Evolutionary conservation across 2,113 vertebrate species (phyloP).

Genomic region (Silurus asotus): DNA sequence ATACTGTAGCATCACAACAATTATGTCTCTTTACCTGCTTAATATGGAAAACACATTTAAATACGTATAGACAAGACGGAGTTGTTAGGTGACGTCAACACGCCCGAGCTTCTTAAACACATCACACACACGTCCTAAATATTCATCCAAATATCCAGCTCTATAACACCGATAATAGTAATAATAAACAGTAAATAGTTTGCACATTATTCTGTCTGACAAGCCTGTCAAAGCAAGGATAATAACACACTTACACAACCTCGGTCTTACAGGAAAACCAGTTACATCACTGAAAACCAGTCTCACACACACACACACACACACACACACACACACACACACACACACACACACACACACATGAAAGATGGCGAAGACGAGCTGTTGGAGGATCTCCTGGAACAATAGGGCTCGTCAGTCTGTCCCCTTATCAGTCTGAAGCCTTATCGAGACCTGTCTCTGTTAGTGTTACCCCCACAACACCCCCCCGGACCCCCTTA

Average conservation of each 20-base stretch:
- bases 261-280: not conserved
- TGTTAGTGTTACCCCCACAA: constrained; percentile 79
- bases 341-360: not conserved
- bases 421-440: constrained; percentile 74
- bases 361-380: constrained; percentile 32
- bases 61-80: not conserved
- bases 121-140: constrained; percentile 29
- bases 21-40: not conserved
- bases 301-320: constrained; percentile 2
- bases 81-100: not conserved
- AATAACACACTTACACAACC: not conserved
- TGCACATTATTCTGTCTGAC: not conserved
- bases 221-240: not conserved
- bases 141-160: not conserved
- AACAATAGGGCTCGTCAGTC: constrained; percentile 76
- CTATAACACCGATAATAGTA: not conserved
- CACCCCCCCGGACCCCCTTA: constrained; percentile 51
- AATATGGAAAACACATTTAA: constrained; percentile 13
- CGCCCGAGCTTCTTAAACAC: not conserved
- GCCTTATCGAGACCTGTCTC: constrained; percentile 75
- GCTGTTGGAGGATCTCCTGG: constrained; percentile 70
- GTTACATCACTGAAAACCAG: not conserved
- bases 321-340: not conserved
- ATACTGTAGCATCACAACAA: not conserved
- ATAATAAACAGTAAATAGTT: not conserved